Evolutionary conservation across 2,113 vertebrate genomes (phyloP), one percentile per base, ranked within the genome.

Genomic region (Podiceps cristatus): DNA sequence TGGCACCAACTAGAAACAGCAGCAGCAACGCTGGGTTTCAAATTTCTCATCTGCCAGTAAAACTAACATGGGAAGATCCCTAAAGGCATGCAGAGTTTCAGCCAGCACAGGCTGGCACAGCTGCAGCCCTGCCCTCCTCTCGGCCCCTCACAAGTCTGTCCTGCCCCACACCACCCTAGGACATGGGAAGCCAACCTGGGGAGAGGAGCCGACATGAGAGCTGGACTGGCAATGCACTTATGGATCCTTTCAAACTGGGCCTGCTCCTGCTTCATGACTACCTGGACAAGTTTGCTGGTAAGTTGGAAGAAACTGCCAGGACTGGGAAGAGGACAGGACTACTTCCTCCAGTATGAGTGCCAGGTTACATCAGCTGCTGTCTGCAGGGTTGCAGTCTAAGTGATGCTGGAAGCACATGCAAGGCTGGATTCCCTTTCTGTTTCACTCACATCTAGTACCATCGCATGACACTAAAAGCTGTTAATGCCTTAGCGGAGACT

Each of bases 81-180:
- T 62, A 77, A 77, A 56, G 13, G 6, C 10, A 40, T 35, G 28
- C 14, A 81, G 56, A 75, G 9, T 23, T 77, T 71, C 42, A 68
- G 9, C 15, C 0, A 1, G 10, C 33, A 47, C 0, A 0, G 27
- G 6, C 17, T 64, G 33, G 25, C 62, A 53, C 1, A 1, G 5
- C 37, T 2, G 8, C 27, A 67, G 17, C 22, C 18, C 50, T 69
- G 31, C 20, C 13, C 7, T 58, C 9, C 9, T 2, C 13, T 64
- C 0, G 0, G 24, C 35, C 28, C 18, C 22, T 63, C 0, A 0
- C 1, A 1, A 8, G 17, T 72, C 35, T 8, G 72, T 60, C 11
- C 28, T 86, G 33, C 12, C 2, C 13, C 10, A 29, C 18, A 35
- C 5, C 7, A 35, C 12, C 9, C 58, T 58, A 33, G 29, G 11